Evolutionary conservation across 53 echinoderm and acorn worm genomes (phyloP), one percentile per base, ranked within the genome.

Genomic region (Pentamera pediparva): DNA sequence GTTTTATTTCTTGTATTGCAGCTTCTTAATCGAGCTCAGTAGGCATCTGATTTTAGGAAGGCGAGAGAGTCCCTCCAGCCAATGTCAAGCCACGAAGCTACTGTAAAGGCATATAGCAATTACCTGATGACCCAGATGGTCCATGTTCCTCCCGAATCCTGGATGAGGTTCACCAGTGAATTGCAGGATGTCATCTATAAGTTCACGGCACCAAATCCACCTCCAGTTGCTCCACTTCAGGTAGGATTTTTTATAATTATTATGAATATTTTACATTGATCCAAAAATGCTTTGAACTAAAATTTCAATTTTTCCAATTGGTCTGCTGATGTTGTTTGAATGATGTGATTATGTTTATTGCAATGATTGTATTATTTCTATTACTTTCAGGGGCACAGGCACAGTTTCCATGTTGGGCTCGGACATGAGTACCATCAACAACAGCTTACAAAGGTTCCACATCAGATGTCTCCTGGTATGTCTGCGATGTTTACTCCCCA

Each of bases 121-220:
- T 58, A 29, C 59, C 26, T 58, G 59, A 58, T 58, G 59, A 26
- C 59, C 24, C 59, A 58, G 30, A 58, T 58, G 59, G 59, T 58
- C 30, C 59, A 58, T 11, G 28, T 58, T 31, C 51, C 59, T 11
- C 59, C 59, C 27, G 59, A 58, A 4, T 58, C 22, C 59, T 58
- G 59, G 59, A 58, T 58, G 59, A 58, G 59, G 59, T 58, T 58
- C 59, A 58, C 59, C 59, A 58, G 22, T 58, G 59, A 26, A 58
- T 26, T 58, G 59, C 59, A 58, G 12, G 59, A 58, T 7, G 59
- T 58, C 59, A 58, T 58, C 3, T 58, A 58, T 58, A 58, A 31
- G 59, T 58, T 58, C 22, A 58, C 59, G 4, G 59, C 59, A 58
- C 22, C 59, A 58, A 58, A 11, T 58, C 59, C 59, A 58, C 12